Evolutionary conservation across 2,797 vertebrate species (phyloP).

Genomic region (Balearica regulorum): DNA sequence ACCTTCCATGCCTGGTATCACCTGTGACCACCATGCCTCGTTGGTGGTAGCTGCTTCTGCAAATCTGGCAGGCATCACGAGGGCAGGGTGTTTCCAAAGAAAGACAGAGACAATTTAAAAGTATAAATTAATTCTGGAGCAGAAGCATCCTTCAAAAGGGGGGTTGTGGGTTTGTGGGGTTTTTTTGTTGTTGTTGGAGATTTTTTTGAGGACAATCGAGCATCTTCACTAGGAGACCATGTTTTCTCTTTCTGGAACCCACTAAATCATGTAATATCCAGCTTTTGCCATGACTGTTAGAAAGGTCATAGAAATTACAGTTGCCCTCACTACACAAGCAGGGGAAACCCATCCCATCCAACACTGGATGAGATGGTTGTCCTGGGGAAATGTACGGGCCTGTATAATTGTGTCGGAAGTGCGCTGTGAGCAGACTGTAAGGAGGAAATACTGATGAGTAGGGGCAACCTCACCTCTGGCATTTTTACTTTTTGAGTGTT

Average conservation of each 20-base stretch:
- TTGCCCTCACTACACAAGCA: background rate
- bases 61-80: background rate
- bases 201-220: background rate
- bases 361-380: background rate
- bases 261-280: background rate
- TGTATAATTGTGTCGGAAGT: too few relatives aligned
- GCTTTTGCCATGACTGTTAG: background rate
- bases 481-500: background rate
- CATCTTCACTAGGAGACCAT: background rate
- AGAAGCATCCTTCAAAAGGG: background rate
- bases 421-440: background rate
- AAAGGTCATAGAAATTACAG: background rate
- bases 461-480: background rate
- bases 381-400: background rate
- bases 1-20: background rate
- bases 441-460: background rate
- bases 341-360: background rate
- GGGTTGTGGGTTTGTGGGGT: background rate
- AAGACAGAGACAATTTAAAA: background rate
- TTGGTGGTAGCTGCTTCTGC: background rate
- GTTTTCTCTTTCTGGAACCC: background rate
- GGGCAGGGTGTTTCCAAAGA: background rate
- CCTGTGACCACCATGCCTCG: too few relatives aligned
- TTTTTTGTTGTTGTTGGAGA: background rate
- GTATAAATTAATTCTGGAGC: background rate